These are phyloP conservation scores for Holothuria glaberrima DNA, from an alignment of 35 echinoderm and acorn worm genomes.

Conservation along the genomic window DNA sequence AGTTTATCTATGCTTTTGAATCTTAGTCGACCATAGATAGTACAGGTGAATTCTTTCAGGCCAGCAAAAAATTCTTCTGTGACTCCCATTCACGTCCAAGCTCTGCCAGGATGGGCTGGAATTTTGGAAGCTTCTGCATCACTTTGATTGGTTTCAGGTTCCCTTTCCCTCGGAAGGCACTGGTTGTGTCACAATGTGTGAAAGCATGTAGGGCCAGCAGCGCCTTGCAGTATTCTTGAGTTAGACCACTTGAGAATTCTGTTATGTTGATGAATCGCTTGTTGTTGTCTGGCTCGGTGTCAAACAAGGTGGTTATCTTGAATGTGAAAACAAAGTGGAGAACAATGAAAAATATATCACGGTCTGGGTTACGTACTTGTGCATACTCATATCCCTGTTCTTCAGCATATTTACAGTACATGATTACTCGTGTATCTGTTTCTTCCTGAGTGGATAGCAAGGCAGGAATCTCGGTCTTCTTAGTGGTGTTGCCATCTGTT, in stretches of 20 bases:
- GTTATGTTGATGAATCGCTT: conserved; percentile 12
- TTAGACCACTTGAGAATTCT: not conserved
- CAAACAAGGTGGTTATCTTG: conserved; percentile 1
- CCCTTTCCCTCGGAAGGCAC: conserved; percentile 4
- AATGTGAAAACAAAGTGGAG: not conserved
- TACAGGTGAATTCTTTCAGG: conserved; percentile 40
- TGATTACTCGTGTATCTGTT: conserved; percentile 63
- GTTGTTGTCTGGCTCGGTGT: conserved; percentile 21
- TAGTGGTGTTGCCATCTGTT: conserved; percentile 33
- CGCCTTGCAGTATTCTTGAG: conserved; percentile 15
- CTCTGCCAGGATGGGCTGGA: no score
- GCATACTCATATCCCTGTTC: conserved; percentile 49
- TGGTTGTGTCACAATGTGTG: no score
- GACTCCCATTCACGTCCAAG: not conserved
- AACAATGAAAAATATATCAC: conserved; percentile 15
- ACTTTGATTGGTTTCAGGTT: not conserved
- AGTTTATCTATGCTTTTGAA: no score
- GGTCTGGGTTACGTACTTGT: conserved; percentile 23
- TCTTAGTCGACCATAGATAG: conserved; percentile 41
- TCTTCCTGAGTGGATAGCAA: conserved; percentile 55
- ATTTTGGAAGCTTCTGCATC: not conserved
- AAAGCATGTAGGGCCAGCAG: conserved; percentile 22
- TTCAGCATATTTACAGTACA: conserved; percentile 49
- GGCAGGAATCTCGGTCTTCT: conserved; percentile 11
- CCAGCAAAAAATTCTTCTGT: conserved; percentile 8